Evolutionary conservation across 2,797 vertebrate species (phyloP), one percentile per base, ranked within the genome.

Genomic region (Euphonia xanthogaster): DNA sequence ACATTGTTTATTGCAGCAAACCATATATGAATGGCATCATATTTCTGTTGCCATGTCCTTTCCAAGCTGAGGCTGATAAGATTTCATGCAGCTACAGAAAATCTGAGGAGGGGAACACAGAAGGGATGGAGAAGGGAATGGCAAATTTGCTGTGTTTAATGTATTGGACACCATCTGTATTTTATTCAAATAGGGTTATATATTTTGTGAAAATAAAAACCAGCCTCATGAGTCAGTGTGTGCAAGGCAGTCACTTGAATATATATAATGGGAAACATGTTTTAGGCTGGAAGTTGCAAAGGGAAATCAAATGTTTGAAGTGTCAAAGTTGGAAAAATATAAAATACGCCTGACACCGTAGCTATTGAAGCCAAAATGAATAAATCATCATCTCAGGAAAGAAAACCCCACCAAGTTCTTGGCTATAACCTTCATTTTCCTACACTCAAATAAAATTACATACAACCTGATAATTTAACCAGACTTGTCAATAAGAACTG

Each of bases 401-500:
- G 96, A 96, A 97, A 97, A 97, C 94, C 96, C 96, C 95, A 97
- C 96, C 95, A 95, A 97, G 97, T 96, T 97, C 93, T 97, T 98
- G 97, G 97, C 97, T 97, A 95, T 96, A 97, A 94, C 93, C 86
- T 95, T 96, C 96, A 92, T 98, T 98, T 98, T 97, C 97, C 97
- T 97, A 97, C 95, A 80, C 91, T 97, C 95, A 97, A 97, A 97
- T 96, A 97, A 97, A 97, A 97, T 97, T 97, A 97, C 95, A 92
- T 97, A 97, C 97, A 98, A 98, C 96, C 96, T 97, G 97, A 98
- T 98, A 98, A 98, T 98, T 97, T 97, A 97, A 97, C 97, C 97
- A 98, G 97, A 96, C 96, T 97, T 98, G 97, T 98, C 97, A 98
- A 97, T 98, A 96, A 94, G 92, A 94, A 79, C 86, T 96, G 97